These are phyloP conservation scores for Horisme vitalbata DNA, from an alignment of 2,888 invertebrate species.

Conservation along the genomic window DNA sequence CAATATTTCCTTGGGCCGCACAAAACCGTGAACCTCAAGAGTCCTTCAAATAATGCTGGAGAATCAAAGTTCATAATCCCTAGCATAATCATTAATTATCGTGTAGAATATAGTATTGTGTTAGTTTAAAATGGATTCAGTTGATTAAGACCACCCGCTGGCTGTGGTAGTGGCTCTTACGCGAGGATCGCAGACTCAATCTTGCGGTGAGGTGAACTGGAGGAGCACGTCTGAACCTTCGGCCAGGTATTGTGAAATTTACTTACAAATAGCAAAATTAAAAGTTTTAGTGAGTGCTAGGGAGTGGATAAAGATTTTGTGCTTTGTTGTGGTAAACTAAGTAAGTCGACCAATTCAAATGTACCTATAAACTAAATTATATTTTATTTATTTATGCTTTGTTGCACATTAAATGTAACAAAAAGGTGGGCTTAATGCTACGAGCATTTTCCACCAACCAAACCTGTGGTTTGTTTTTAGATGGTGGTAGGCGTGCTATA, in stretches of 20 bases:
- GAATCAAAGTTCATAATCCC: conserved; percentile 24
- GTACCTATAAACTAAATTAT: too few species aligned
- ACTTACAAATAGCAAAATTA: neutral
- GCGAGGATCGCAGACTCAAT: conserved; percentile 33
- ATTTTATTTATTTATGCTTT: too few species aligned
- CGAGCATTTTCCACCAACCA: too few species aligned
- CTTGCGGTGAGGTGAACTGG: conserved; percentile 36
- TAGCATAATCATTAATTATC: neutral
- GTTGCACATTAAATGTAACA: too few species aligned
- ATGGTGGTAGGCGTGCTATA: too few species aligned
- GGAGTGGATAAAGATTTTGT: neutral
- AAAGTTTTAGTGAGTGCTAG: neutral
- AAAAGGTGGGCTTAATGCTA: too few species aligned
- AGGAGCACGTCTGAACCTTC: conserved; percentile 36
- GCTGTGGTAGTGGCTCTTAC: conserved; percentile 3
- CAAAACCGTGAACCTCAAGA: neutral
- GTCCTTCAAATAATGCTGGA: neutral
- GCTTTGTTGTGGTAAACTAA: neutral
- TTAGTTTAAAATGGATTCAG: conserved; percentile 34
- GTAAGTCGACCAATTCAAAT: too few species aligned
- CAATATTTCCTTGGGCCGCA: neutral
- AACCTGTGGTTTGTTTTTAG: too few species aligned
- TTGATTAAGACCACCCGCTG: conserved; percentile 30
- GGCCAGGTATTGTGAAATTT: conserved; percentile 34
- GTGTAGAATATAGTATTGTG: conserved; percentile 5